Evolutionary conservation across 2,797 vertebrate genomes (phyloP).

Genomic region (Labroides dimidiatus): DNA sequence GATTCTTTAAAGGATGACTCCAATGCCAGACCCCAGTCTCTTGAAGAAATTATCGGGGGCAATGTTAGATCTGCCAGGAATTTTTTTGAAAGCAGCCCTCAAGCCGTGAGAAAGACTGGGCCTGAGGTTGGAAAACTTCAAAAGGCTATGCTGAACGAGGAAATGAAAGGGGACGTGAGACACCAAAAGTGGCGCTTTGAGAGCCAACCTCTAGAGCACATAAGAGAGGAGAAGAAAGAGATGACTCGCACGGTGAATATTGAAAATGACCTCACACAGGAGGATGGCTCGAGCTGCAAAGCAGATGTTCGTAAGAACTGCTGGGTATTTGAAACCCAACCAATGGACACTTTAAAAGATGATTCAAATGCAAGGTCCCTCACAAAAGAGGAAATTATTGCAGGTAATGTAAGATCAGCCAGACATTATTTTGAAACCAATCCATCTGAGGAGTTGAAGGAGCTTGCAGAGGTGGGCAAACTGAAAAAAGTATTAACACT

Average conservation of each 20-base stretch:
- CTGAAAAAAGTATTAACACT: slow-evolving; percentile 84
- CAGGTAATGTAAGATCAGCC: slow-evolving; percentile 89
- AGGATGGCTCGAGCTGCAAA: slow-evolving; percentile 86
- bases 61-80: slow-evolving; percentile 90
- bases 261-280: slow-evolving; percentile 84
- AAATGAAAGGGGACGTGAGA: slow-evolving; percentile 90
- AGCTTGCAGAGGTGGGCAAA: slow-evolving; percentile 88
- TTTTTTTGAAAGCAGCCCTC: slow-evolving; percentile 91
- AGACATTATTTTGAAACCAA: slow-evolving; percentile 91
- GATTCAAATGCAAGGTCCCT: slow-evolving; percentile 75
- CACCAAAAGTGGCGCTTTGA: slow-evolving; percentile 94
- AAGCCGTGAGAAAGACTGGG: slow-evolving; percentile 82
- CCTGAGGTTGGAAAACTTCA: slow-evolving; percentile 89
- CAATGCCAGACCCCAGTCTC: slow-evolving; percentile 73
- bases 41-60: slow-evolving; percentile 90
- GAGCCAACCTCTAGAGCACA: slow-evolving; percentile 90
- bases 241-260: slow-evolving; percentile 86
- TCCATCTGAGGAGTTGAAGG: slow-evolving; percentile 87
- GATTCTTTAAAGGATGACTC: slow-evolving; percentile 88
- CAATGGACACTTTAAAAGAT: slow-evolving; percentile 90
- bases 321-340: slow-evolving; percentile 93
- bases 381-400: slow-evolving; percentile 85
- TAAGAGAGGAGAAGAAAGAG: slow-evolving; percentile 89
- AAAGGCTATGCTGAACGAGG: slow-evolving; percentile 81
- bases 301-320: slow-evolving; percentile 87